Percentiles rank a stretch among this genome's conserved stretches.
Conservation (phyloP, 2,113 vertebrate species). For the Equus quagga region DNA sequence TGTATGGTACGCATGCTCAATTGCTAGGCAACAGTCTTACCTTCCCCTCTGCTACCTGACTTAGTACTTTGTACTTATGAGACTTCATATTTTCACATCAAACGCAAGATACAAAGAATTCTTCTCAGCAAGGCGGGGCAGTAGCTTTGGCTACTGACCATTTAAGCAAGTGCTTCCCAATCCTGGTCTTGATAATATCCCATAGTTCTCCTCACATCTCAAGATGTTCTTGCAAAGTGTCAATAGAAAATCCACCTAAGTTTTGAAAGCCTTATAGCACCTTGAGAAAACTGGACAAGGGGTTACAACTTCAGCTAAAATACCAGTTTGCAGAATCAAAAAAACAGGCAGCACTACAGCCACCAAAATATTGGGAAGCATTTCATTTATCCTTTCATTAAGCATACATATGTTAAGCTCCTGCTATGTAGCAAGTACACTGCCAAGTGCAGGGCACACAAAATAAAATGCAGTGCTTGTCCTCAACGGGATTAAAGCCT, state of each 20-base stretch:
- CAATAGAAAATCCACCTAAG: neutral
- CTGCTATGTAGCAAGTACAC: neutral
- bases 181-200: constrained; percentile 20
- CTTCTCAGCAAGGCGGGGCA: neutral
- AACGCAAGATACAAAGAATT: constrained; percentile 4
- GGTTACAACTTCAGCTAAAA: neutral
- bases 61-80: constrained; percentile 36
- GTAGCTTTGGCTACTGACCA: neutral
- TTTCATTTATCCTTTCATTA: constrained; percentile 15
- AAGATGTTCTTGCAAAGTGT: constrained; percentile 43
- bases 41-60: constrained; percentile 1
- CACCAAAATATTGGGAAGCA: constrained; percentile 23
- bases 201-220: neutral
- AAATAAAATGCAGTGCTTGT: constrained; percentile 1
- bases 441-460: neutral
- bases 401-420: neutral
- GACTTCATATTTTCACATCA: constrained; percentile 55
- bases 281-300: neutral
- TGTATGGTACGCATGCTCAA: neutral
- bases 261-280: constrained; percentile 27
- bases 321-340: neutral
- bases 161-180: constrained; percentile 16
- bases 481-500: constrained; percentile 20
- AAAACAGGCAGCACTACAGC: neutral
- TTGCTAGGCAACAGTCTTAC: constrained; percentile 55